Evolutionary conservation across 1,140 invertebrate species (phyloP).

Genomic region (Papilio helenus): DNA sequence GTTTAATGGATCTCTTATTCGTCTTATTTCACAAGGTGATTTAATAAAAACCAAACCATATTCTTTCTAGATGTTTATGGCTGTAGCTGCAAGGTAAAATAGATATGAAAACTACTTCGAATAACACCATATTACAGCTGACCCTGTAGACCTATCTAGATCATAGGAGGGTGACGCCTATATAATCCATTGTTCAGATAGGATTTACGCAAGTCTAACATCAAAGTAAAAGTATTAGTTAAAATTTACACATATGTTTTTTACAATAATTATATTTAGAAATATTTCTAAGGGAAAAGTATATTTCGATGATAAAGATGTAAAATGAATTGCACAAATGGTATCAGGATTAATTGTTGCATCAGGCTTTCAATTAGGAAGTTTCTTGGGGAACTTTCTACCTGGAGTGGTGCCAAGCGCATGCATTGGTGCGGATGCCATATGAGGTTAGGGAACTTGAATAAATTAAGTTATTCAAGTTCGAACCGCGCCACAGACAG

Average conservation of each 20-base stretch:
- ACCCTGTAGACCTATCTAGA: too few species aligned
- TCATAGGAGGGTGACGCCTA: too few species aligned
- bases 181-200: not conserved
- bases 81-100: too few species aligned
- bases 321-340: not conserved
- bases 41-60: too few species aligned
- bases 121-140: too few species aligned
- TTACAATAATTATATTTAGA: too few species aligned
- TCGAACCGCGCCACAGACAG: conserved; percentile 36
- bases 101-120: too few species aligned
- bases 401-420: conserved; percentile 44
- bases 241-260: not conserved
- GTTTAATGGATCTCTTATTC: too few species aligned
- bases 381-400: conserved; percentile 24
- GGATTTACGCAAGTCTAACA: not conserved
- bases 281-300: too few species aligned
- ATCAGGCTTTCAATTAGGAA: conserved; percentile 45
- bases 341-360: conserved; percentile 25
- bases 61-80: too few species aligned
- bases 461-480: conserved; percentile 46
- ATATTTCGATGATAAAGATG: not conserved
- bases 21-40: too few species aligned
- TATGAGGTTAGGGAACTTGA: conserved; percentile 41
- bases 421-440: conserved; percentile 32
- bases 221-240: not conserved